phyloP scores from a whole-genome alignment of 2,888 invertebrate species.

The Julus scandinavius region DNA sequence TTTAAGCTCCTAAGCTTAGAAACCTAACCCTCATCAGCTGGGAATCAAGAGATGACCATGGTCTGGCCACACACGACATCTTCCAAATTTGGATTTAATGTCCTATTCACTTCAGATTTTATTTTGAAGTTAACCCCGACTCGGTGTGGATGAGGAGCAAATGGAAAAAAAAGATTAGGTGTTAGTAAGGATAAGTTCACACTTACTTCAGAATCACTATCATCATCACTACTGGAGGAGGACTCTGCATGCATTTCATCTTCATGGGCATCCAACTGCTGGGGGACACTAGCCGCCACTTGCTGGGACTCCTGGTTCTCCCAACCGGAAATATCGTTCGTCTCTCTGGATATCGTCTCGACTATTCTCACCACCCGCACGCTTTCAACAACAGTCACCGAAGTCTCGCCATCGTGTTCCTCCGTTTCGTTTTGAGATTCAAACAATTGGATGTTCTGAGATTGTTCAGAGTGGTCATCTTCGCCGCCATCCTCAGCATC shows the following conservation, averaged over 20 bases:
- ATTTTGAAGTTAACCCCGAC: too few relatives aligned
- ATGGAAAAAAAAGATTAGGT: neutral
- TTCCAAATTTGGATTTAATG: too few relatives aligned
- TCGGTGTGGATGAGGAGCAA: neutral
- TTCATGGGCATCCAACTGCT: slow-evolving; percentile 28
- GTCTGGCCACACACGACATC: too few relatives aligned
- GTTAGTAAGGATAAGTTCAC: slow-evolving; percentile 49
- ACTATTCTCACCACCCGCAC: slow-evolving; percentile 43
- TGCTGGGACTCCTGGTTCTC: neutral
- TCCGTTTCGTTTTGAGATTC: neutral
- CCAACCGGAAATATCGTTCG: neutral
- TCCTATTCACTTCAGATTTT: too few relatives aligned
- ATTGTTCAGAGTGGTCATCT: neutral
- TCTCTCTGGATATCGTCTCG: neutral
- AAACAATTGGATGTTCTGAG: neutral
- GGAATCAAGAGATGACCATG: too few relatives aligned
- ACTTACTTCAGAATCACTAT: slow-evolving; percentile 54
- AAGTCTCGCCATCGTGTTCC: neutral
- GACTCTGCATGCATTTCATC: slow-evolving; percentile 48
- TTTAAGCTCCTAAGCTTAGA: too few relatives aligned
- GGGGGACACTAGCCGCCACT: neutral
- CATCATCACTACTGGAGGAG: slow-evolving; percentile 42
- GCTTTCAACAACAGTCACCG: neutral
- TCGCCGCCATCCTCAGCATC: neutral
- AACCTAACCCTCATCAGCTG: too few relatives aligned